These are phyloP conservation scores for Cryptus armator DNA, from an alignment of 2,888 invertebrate genomes.

Conservation along the genomic window DNA sequence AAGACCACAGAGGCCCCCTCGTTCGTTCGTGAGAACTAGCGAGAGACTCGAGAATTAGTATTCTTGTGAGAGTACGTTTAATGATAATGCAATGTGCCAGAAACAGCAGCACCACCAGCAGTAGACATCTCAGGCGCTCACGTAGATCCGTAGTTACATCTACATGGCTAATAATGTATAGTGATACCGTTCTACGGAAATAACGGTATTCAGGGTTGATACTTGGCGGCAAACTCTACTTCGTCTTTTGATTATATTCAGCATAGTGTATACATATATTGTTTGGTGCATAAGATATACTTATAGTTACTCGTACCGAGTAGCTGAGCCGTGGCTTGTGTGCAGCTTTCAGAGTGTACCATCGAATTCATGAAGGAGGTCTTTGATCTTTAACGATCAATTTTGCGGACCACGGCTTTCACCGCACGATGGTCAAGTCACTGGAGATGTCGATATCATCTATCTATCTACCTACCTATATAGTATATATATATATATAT, in stretches of 20 bases:
- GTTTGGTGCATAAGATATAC: slow-evolving; percentile 1
- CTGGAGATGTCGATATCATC: not conserved
- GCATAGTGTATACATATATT: slow-evolving; percentile 7
- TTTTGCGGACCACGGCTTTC: slow-evolving; percentile 33
- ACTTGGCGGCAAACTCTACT: slow-evolving; percentile 21
- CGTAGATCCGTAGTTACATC: slow-evolving; percentile 16
- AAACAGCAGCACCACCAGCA: slow-evolving; percentile 47
- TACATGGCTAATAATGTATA: not conserved
- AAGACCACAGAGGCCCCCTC: slow-evolving; percentile 20
- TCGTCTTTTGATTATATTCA: slow-evolving; percentile 51
- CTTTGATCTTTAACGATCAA: slow-evolving; percentile 61
- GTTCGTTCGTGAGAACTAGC: slow-evolving; percentile 32
- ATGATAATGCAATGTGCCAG: slow-evolving; percentile 65
- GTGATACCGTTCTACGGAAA: slow-evolving; percentile 1
- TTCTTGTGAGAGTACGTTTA: slow-evolving; percentile 62
- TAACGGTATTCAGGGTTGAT: slow-evolving; percentile 18
- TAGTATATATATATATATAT: not conserved
- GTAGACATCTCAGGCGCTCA: not conserved
- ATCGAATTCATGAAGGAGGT: slow-evolving; percentile 43
- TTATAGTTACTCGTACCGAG: slow-evolving; percentile 5
- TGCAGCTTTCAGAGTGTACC: slow-evolving; percentile 21
- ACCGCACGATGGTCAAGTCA: slow-evolving; percentile 39
- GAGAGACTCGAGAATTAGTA: slow-evolving; percentile 50
- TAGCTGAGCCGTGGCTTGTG: not conserved
- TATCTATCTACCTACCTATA: not conserved